A percentile compares a stretch with the other conserved stretches of the same genome.
Conservation (phyloP, 2,113 vertebrate genomes). For the Oophaga pumilio region DNA sequence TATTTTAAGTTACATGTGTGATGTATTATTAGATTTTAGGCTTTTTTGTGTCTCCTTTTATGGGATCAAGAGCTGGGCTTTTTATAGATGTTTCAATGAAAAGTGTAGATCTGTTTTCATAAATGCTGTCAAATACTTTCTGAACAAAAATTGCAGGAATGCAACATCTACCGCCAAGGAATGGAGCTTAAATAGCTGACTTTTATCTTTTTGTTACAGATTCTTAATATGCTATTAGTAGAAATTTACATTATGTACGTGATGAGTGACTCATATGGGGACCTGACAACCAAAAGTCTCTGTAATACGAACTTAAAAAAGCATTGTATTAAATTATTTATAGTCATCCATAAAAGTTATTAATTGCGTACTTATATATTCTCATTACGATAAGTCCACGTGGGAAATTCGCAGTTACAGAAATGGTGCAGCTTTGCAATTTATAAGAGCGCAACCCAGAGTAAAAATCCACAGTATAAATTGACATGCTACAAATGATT, state of each 20-base stretch:
- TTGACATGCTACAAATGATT: too few species aligned
- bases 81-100: slow-evolving; percentile 29
- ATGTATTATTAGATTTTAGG: slow-evolving; percentile 29
- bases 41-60: slow-evolving; percentile 40
- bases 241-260: background rate
- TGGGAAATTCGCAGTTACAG: too few species aligned
- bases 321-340: too few species aligned
- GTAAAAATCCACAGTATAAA: too few species aligned
- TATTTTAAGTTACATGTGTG: background rate
- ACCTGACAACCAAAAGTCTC: background rate
- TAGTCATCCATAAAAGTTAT: too few species aligned
- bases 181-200: slow-evolving; percentile 7
- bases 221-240: background rate
- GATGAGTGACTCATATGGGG: background rate
- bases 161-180: background rate
- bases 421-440: too few species aligned
- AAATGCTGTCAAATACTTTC: slow-evolving; percentile 30
- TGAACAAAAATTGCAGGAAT: slow-evolving; percentile 33
- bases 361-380: too few species aligned
- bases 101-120: slow-evolving; percentile 18
- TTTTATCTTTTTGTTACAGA: slow-evolving; percentile 7
- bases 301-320: background rate
- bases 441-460: too few species aligned
- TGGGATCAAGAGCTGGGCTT: slow-evolving; percentile 16
- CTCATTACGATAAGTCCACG: too few species aligned